phyloP scores from a whole-genome alignment of 2,888 invertebrate genomes.

The Kuschelorhynchus macadamiae region DNA sequence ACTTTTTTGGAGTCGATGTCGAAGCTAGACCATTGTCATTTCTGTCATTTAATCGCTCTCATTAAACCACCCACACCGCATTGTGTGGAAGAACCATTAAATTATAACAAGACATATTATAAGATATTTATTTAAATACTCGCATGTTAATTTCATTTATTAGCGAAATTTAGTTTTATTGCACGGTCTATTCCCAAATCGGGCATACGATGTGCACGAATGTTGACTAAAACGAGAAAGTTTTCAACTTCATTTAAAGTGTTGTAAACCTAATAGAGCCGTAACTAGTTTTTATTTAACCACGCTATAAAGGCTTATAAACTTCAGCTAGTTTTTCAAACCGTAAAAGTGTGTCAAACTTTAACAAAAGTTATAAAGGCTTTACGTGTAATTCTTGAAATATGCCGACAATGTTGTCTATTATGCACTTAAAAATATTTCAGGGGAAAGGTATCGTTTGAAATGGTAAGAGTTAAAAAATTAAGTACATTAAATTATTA shows the following conservation, averaged over 20 bases:
- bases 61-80: too few relatives aligned
- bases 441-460: too few relatives aligned
- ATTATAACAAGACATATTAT: too few relatives aligned
- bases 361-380: background rate
- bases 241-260: conserved; percentile 1
- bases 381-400: background rate
- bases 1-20: too few relatives aligned
- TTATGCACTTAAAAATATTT: background rate
- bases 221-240: background rate
- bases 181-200: background rate
- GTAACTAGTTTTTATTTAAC: conserved; percentile 3
- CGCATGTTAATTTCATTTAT: background rate
- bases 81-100: too few relatives aligned
- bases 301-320: conserved; percentile 2
- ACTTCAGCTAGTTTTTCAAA: background rate
- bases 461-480: too few relatives aligned
- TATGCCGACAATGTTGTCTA: background rate
- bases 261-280: conserved; percentile 6
- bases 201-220: background rate
- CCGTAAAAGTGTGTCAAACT: conserved; percentile 3
- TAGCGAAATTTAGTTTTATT: background rate
- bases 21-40: too few relatives aligned
- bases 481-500: too few relatives aligned
- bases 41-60: too few relatives aligned
- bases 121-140: background rate